phyloP scores from a whole-genome alignment of 2,797 vertebrate species.

The Eulemur albifrons region DNA sequence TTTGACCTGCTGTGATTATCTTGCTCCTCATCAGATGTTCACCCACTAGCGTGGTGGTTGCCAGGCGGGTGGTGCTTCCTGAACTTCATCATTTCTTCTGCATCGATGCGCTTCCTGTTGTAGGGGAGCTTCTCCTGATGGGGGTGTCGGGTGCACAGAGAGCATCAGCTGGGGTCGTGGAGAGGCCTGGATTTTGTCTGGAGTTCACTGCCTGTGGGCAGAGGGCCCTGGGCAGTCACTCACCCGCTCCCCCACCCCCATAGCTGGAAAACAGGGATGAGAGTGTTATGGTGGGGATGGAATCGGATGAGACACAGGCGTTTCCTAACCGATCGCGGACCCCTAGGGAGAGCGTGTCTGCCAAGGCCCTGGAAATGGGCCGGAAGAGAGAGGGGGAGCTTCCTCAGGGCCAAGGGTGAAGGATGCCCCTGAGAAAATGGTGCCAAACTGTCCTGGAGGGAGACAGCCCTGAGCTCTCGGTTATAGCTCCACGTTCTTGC shows the following conservation, averaged over 20 bases:
- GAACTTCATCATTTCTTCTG: not conserved
- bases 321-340: not conserved
- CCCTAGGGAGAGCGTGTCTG: rapidly evolving
- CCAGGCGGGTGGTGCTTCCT: not conserved
- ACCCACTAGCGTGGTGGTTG: not conserved
- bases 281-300: not conserved
- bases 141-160: too few species aligned
- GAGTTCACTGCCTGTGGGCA: not conserved
- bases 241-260: rapidly evolving
- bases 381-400: not conserved
- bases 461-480: not conserved
- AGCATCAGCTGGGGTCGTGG: not conserved
- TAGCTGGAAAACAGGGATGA: not conserved
- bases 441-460: not conserved
- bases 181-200: not conserved
- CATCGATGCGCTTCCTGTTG: not conserved
- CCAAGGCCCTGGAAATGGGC: not conserved
- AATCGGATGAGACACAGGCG: not conserved
- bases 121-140: not conserved
- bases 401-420: not conserved
- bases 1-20: not conserved
- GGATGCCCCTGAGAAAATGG: not conserved
- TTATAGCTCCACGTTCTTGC: not conserved
- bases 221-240: not conserved
- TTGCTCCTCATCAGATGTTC: not conserved